Evolutionary conservation across 2,888 invertebrate genomes (phyloP), one percentile per base, ranked within the genome.

Genomic region (Perithous albicinctus): DNA sequence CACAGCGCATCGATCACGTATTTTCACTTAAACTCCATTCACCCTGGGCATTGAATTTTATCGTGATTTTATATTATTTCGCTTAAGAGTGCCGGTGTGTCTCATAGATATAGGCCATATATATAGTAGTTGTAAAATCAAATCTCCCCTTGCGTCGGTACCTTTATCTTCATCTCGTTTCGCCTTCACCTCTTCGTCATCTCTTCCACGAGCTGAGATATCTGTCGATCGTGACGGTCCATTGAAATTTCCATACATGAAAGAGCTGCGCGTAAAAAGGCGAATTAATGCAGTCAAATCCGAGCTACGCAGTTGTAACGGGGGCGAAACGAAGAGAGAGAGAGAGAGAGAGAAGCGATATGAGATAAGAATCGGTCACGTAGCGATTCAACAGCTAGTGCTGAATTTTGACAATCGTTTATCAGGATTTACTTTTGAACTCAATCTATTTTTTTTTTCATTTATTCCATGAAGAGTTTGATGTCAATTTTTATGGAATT

Each of bases 1-100:
- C 29, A 35, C 15, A 54, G 72, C 74, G 74, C 76, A 82, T 83
- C 83, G 78, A 84, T 83, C 83, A 83, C 83, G 84, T 84, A 84
- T 84, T 84, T 84, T 83, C 83, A 83, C 80, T 84, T 73, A 69
- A 70, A 63, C 66, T 74, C 77, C 63, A 46, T 74, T 67, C 74
- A 72, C 15, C 38, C 61, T 18, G 32, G 18, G 38, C 35, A 32
- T 61, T 59, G 41, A 63, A 75, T 82, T 80, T 80, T 76, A 82
- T 84, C 84, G 69, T 48, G 80, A 84, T 83, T 78, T 80, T 72
- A 61, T 78, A 83, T 78, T 80, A 80, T 84, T 78, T 73, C 32
- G 15, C 72, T 78, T 84, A 79, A 77, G 77, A 61, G 59, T 38
- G 35, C 32, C 48, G 29, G 67, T 69, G 70, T 82, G 56, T 59